A percentile compares a stretch with the other conserved stretches of the same genome.
Evolutionary conservation across 1,140 invertebrate genomes (phyloP).

Genomic region (Drosophila pallidifrons): DNA sequence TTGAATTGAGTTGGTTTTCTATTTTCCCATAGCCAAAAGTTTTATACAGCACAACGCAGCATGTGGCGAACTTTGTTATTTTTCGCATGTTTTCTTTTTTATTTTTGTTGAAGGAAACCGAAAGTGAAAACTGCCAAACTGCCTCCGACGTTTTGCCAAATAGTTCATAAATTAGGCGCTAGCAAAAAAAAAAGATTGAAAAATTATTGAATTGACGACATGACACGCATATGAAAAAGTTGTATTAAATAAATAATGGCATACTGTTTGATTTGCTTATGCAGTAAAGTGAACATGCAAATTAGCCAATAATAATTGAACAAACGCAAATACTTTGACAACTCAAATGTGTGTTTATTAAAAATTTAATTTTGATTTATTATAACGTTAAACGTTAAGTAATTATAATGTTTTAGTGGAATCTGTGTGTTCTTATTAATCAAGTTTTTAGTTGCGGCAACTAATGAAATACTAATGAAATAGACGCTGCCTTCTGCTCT

Average conservation of each 20-base stretch:
- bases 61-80: slow-evolving; percentile 38
- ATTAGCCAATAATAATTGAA: slow-evolving; percentile 9
- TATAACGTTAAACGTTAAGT: not conserved
- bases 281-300: not conserved
- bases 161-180: slow-evolving; percentile 47
- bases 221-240: slow-evolving; percentile 32
- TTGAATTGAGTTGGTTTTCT: slow-evolving; percentile 23
- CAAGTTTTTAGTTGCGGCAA: no score
- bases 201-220: slow-evolving; percentile 44
- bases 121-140: slow-evolving; percentile 54
- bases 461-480: no score
- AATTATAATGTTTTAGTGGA: not conserved
- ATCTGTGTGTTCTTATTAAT: no score
- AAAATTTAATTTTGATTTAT: slow-evolving; percentile 22
- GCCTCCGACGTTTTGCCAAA: slow-evolving; percentile 45
- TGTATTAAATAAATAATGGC: slow-evolving; percentile 27
- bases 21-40: slow-evolving; percentile 45
- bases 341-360: slow-evolving; percentile 8
- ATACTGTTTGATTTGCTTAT: slow-evolving; percentile 13
- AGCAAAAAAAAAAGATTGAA: slow-evolving; percentile 13
- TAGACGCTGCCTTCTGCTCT: no score
- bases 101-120: slow-evolving; percentile 24
- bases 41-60: slow-evolving; percentile 30
- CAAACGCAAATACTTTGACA: slow-evolving; percentile 5
- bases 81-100: slow-evolving; percentile 21